Evolutionary conservation across 2,113 vertebrate species (phyloP).

Genomic region (Scomber scombrus): DNA sequence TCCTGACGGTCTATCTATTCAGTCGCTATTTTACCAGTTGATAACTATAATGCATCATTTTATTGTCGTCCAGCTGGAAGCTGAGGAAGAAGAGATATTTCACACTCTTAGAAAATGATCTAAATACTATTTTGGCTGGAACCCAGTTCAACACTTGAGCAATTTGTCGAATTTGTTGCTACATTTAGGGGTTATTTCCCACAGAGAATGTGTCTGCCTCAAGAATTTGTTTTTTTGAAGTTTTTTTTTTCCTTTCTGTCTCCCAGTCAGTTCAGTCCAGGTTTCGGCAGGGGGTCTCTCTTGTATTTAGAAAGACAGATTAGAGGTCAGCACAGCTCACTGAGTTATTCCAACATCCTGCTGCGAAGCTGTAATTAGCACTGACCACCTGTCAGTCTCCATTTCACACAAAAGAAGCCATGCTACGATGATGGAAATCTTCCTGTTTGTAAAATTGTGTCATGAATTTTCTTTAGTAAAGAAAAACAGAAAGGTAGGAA

Average conservation of each 20-base stretch:
- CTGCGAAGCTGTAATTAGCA: conserved; percentile 56
- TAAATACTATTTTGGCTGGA: no score
- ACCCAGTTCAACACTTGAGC: neutral
- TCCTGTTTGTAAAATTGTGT: conserved; percentile 19
- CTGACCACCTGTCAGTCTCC: conserved; percentile 40
- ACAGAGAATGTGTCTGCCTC: neutral
- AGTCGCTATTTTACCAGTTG: no score
- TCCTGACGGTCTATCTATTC: no score
- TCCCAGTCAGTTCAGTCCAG: conserved; percentile 10
- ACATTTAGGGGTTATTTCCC: neutral
- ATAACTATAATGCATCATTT: no score
- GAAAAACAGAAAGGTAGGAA: conserved; percentile 9
- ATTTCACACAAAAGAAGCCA: conserved; percentile 34
- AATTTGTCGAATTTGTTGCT: neutral
- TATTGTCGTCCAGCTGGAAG: no score
- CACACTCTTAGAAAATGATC: no score
- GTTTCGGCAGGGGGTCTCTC: conserved; percentile 43
- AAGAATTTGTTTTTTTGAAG: neutral
- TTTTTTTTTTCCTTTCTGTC: neutral
- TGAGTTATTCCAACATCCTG: conserved; percentile 31
- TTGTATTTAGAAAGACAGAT: conserved; percentile 53
- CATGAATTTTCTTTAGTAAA: conserved; percentile 7
- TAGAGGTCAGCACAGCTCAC: conserved; percentile 47
- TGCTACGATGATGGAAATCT: conserved; percentile 38
- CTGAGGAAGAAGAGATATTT: no score